Evolutionary conservation across 2,888 invertebrate species (phyloP), one percentile per base, ranked within the genome.

Genomic region (Pristionchus mayeri): DNA sequence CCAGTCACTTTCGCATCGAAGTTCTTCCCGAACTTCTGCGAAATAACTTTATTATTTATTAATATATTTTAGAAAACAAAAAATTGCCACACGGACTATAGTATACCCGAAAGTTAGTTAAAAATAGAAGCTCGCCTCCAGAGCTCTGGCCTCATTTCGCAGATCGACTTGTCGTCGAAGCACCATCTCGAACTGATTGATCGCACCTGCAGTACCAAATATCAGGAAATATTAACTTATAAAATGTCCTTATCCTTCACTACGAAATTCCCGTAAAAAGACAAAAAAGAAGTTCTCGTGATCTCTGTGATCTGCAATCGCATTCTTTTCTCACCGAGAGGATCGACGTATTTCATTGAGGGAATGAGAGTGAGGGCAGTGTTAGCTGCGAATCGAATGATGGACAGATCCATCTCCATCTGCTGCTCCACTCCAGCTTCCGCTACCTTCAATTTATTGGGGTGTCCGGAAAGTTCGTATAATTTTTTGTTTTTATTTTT

Each of bases 81-180:
- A 44, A 44, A n/a, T n/a, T n/a, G n/a, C n/a, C n/a, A n/a, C n/a
- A n/a, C n/a, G n/a, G n/a, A n/a, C n/a, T n/a, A n/a, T n/a, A n/a
- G n/a, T n/a, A n/a, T n/a, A n/a, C n/a, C n/a, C n/a, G n/a, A n/a
- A n/a, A n/a, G n/a, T n/a, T n/a, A n/a, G n/a, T n/a, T n/a, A n/a
- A n/a, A n/a, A n/a, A n/a, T n/a, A 44, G 44, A 44, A 44, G 44
- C 44, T 30, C 37, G 87, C 88, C 54, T 88, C 84, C 24, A 90
- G 90, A 84, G 94, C 94, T n/a, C 89, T 87, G 3, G 94, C 94
- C 90, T 94, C 94, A 63, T 93, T 90, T 18, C 93, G 89, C 90
- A 94, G 92, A 88, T 94, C 93, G 24, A 94, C 93, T 93, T 94
- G 91, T 24, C 88, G 87, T 84, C 93, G 89, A 93, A 94, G 93